A percentile compares a stretch with the other conserved stretches of the same genome.
These are phyloP conservation scores for Thalpophila matura DNA, from an alignment of 2,888 invertebrate genomes.

Conservation along the genomic window DNA sequence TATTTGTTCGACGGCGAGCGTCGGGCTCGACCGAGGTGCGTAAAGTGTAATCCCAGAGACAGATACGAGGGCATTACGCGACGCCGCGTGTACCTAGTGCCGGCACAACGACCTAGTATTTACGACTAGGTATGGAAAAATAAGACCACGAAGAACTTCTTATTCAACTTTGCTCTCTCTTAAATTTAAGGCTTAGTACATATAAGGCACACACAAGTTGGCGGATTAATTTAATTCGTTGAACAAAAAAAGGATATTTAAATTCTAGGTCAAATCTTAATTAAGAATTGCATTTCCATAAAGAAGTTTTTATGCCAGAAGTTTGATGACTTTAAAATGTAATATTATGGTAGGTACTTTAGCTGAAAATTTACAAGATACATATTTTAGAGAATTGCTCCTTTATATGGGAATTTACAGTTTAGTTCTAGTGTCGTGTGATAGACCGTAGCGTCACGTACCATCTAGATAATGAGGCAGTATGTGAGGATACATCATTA, in stretches of 20 bases:
- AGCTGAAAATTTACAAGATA: neutral
- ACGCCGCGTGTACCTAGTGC: neutral
- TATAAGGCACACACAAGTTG: neutral
- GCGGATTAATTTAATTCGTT: neutral
- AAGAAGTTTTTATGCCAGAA: neutral
- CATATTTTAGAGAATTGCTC: neutral
- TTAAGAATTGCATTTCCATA: constrained; percentile 18
- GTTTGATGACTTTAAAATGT: constrained; percentile 32
- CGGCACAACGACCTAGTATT: constrained; percentile 21
- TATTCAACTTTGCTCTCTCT: constrained; percentile 4
- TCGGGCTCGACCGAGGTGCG: constrained; percentile 63
- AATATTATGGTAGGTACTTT: constrained; percentile 7
- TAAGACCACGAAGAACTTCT: neutral
- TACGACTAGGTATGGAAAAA: constrained; percentile 38
- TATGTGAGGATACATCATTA: constrained; percentile 68
- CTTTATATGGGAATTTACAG: constrained; percentile 18
- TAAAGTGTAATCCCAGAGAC: constrained; percentile 73
- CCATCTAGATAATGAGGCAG: constrained; percentile 40
- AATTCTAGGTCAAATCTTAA: neutral
- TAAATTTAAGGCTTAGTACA: neutral
- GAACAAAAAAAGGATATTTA: neutral
- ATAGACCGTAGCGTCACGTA: constrained; percentile 44
- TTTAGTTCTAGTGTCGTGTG: constrained; percentile 24
- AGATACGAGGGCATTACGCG: constrained; percentile 68
- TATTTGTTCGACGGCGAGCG: constrained; percentile 61